Base-by-base conservation (phyloP, 1,140 invertebrate genomes). In the Helicorthomorpha holstii region DNA sequence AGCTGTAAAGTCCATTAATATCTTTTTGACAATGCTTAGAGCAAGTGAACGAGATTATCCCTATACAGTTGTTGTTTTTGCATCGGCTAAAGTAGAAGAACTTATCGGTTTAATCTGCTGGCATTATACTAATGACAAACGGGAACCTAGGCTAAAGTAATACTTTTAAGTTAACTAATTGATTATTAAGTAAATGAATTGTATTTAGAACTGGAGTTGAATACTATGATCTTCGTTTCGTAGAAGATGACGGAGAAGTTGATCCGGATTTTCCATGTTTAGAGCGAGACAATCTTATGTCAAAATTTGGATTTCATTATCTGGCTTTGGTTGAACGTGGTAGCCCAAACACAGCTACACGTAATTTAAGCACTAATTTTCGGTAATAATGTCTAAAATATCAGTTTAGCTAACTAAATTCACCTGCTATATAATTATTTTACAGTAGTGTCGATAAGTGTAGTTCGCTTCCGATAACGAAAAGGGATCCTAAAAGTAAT, bases 171-270 rank as follows among this genome's bases (percentile, higher is more conserved):
- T 41, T 2, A 19, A 26, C 3, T 7, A 22, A 14, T 27, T 24
- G 27, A 26, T 57, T 34, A 7, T 49, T 34, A 25, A 41, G 42
- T 54, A 44, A 46, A 59, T 48, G 49, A 52, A 19, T 57, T 57
- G 53, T 59, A 27, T 53, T 25, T 65, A 77, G 74, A 46, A 65
- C 71, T 46, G 66, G 70, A 51, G 62, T 67, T 23, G 61, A 67
- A 42, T 58, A 79, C 58, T 93, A 89, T 68, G 84, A 84, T 43
- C 69, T 96, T 41, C 89, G 87, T 62, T 90, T 95, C 61, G 89
- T 85, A 19, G 92, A 96, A 72, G 92, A 96, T 63, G 90, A 94
- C 67, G 92, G 92, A n/a, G 91, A 94, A 69, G 85, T 94, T 34
- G 88, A 92, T 66, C 79, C 77, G 67, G 91, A 93, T 59, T 95